Evolutionary conservation across 2,113 vertebrate species (phyloP), one percentile per base, ranked within the genome.

Genomic region (Ctenomys sociabilis): DNA sequence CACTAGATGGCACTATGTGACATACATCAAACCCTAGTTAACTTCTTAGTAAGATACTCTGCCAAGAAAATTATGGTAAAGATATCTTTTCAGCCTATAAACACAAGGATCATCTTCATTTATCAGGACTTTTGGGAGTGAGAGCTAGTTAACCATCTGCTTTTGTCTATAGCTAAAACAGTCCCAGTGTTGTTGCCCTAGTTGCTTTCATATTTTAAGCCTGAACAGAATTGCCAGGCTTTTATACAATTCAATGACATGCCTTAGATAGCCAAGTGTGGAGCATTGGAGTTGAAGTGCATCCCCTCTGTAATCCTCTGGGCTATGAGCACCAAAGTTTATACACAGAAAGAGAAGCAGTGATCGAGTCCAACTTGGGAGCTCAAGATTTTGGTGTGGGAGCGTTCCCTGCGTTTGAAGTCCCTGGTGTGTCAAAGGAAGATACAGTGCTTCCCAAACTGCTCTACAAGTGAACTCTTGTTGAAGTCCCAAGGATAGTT

Each of bases 1-100:
- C 88, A 85, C 40, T 68, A 94, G 94, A 90, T 96, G 94, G 85
- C 85, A 26, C 66, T 83, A n/a, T 73, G 72, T 1, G 0, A 66
- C 59, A 24, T 59, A 22, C 2, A 0, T 19, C 57, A 22, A 63
- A 30, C 45, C 3, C 30, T 30, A 63, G 68, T 49, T 30, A 28
- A 3, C 11, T 61, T 57, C 7, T 3, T 61, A 19, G 28, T 70
- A 68, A 64, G 88, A 17, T 22, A 43, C 7, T 64, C 5, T 30
- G 40, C n/a, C n/a, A 75, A 30, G 45, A 52, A 86, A 87, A 61
- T 68, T 35, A 24, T 2, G 21, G 63, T 26, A 37, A 70, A 93
- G 57, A 77, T 54, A 77, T 4, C 49, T 80, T 78, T 90, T 63
- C 84, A 66, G 10, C 17, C 28, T 10, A 2, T 4, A 91, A 89